Evolutionary conservation across 2,888 invertebrate species (phyloP).

Genomic region (Caenorhabditis sp.): DNA sequence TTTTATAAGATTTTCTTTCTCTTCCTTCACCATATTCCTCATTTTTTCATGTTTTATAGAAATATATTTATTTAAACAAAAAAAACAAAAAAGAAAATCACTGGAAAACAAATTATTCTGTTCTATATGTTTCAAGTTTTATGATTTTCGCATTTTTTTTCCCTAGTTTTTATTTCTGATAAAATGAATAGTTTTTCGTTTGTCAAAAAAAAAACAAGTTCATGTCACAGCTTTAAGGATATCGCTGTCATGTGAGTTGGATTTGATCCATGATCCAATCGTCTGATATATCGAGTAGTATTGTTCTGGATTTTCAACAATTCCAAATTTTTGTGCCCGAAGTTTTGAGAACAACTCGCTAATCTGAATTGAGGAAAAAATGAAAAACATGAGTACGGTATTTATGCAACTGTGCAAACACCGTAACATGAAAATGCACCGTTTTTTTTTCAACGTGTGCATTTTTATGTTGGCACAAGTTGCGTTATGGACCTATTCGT

Average conservation of each 20-base stretch:
- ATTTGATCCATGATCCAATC: not conserved
- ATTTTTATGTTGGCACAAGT: too few species aligned
- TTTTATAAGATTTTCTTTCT: constrained; percentile 10
- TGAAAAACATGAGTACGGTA: too few species aligned
- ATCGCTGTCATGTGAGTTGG: not conserved
- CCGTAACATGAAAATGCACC: too few species aligned
- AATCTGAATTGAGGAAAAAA: too few species aligned
- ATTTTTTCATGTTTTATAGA: constrained; percentile 11
- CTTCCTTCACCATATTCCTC: constrained; percentile 22
- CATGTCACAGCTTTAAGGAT: too few species aligned
- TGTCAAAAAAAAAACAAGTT: too few species aligned
- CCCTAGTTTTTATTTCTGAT: not conserved
- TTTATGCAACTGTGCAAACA: too few species aligned
- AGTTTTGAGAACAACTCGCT: constrained; percentile 12
- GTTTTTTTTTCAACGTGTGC: too few species aligned
- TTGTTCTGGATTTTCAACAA: constrained; percentile 20
- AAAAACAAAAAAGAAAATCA: not conserved
- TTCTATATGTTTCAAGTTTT: not conserved
- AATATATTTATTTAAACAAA: not conserved
- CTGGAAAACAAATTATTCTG: not conserved
- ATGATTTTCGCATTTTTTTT: not conserved
- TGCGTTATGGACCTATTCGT: too few species aligned
- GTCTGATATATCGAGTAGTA: not conserved
- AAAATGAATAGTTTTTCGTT: not conserved
- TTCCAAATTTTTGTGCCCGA: constrained; percentile 15